These are phyloP conservation scores for Penaeus japonicus DNA, from an alignment of 1,140 invertebrate species.

Conservation along the genomic window DNA sequence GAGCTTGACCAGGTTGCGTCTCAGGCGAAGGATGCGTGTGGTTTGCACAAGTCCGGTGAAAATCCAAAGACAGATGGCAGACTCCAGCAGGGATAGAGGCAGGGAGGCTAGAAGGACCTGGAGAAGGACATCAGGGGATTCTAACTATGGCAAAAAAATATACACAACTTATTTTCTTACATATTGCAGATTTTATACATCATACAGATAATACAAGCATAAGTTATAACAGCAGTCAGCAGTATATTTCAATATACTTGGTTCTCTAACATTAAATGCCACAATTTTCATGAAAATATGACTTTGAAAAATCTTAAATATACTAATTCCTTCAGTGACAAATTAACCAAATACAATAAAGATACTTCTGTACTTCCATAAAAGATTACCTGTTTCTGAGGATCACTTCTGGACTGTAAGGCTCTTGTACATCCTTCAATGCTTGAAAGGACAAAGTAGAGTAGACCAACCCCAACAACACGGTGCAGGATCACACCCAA, in stretches of 20 bases:
- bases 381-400: constrained; percentile 62
- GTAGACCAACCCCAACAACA: constrained; percentile 79
- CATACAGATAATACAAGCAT: too few species aligned
- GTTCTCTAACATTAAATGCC: too few species aligned
- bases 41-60: constrained; percentile 89
- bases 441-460: constrained; percentile 85
- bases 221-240: too few species aligned
- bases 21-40: constrained; percentile 82
- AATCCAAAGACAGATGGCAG: constrained; percentile 79
- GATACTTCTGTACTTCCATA: neutral
- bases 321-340: neutral
- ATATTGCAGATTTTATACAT: too few species aligned
- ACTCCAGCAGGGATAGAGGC: constrained; percentile 74
- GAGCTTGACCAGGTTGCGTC: constrained; percentile 88
- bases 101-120: constrained; percentile 48
- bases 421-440: constrained; percentile 83
- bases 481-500: constrained; percentile 85
- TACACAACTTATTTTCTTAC: neutral
- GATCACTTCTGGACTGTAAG: constrained; percentile 73
- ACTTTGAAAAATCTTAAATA: too few species aligned
- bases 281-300: too few species aligned
- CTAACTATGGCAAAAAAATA: neutral
- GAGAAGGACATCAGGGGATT: neutral
- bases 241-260: too few species aligned
- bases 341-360: neutral